Conservation (phyloP, 2,888 invertebrate species). For the Petrophora chlorosata region DNA sequence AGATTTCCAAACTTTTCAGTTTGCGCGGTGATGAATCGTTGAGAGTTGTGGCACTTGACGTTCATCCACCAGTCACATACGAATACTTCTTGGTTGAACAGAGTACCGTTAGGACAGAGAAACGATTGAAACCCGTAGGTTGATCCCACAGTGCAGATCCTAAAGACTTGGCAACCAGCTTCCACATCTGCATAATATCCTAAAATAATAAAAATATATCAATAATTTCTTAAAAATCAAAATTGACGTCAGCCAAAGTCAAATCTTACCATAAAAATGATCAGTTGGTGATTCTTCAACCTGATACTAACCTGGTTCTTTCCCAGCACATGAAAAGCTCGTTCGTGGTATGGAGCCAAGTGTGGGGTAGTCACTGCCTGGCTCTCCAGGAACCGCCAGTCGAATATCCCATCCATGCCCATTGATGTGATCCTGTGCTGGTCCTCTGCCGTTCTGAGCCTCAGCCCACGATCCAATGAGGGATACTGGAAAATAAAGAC, state of each 20-base stretch:
- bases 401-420: slow-evolving; percentile 83
- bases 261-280: too few relatives aligned
- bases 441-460: slow-evolving; percentile 57
- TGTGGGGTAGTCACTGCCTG: slow-evolving; percentile 86
- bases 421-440: slow-evolving; percentile 56
- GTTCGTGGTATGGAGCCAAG: slow-evolving; percentile 84
- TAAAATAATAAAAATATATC: slow-evolving; percentile 51
- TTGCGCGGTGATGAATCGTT: slow-evolving; percentile 63
- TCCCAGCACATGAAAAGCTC: slow-evolving; percentile 84
- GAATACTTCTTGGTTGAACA: slow-evolving; percentile 86
- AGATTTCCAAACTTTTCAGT: slow-evolving; percentile 75
- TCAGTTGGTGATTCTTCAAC: too few relatives aligned
- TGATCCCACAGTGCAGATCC: slow-evolving; percentile 85
- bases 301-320: slow-evolving; percentile 80
- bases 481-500: slow-evolving; percentile 48
- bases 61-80: slow-evolving; percentile 89
- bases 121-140: slow-evolving; percentile 84
- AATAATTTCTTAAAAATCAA: too few relatives aligned
- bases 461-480: slow-evolving; percentile 44
- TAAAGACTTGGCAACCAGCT: slow-evolving; percentile 86
- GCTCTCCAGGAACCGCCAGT: slow-evolving; percentile 86
- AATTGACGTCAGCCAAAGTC: too few relatives aligned
- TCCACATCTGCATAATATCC: slow-evolving; percentile 87
- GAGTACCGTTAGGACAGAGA: slow-evolving; percentile 87
- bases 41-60: slow-evolving; percentile 82